A percentile compares a stretch with the other conserved stretches of the same genome.
Conservation (phyloP, 1,140 invertebrate genomes). For the Phortica variegata region DNA sequence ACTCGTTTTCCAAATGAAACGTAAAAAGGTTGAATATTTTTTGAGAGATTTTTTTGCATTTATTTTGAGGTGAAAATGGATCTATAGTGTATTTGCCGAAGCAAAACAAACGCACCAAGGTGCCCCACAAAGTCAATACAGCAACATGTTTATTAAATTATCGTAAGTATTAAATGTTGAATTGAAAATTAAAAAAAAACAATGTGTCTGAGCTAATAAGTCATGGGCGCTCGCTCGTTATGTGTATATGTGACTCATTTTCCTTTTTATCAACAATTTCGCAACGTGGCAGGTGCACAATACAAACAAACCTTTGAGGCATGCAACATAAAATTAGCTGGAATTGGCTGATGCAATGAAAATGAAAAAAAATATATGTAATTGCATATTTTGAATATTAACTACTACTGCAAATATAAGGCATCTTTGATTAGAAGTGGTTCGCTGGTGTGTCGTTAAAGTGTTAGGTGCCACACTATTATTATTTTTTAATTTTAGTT, state of each 20-base stretch:
- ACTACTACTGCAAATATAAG: too few species aligned
- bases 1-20: conserved; percentile 46
- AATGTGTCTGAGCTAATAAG: too few species aligned
- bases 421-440: too few species aligned
- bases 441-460: too few species aligned
- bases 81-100: conserved; percentile 47
- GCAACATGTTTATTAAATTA: conserved; percentile 45
- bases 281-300: conserved; percentile 32
- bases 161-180: conserved; percentile 31
- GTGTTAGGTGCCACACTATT: too few species aligned
- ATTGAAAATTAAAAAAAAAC: conserved; percentile 12
- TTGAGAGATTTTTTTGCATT: conserved; percentile 41
- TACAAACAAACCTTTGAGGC: conserved; percentile 16
- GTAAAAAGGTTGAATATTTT: conserved; percentile 46
- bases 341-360: conserved; percentile 43
- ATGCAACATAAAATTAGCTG: conserved; percentile 25
- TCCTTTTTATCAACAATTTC: background rate
- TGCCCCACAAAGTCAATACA: conserved; percentile 43
- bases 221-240: conserved; percentile 5
- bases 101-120: conserved; percentile 43
- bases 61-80: conserved; percentile 54
- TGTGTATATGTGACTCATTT: conserved; percentile 3
- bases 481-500: too few species aligned
- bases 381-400: too few species aligned
- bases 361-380: too few species aligned